Evolutionary conservation across 2,113 vertebrate species (phyloP).

Genomic region (Chunga burmeisteri): DNA sequence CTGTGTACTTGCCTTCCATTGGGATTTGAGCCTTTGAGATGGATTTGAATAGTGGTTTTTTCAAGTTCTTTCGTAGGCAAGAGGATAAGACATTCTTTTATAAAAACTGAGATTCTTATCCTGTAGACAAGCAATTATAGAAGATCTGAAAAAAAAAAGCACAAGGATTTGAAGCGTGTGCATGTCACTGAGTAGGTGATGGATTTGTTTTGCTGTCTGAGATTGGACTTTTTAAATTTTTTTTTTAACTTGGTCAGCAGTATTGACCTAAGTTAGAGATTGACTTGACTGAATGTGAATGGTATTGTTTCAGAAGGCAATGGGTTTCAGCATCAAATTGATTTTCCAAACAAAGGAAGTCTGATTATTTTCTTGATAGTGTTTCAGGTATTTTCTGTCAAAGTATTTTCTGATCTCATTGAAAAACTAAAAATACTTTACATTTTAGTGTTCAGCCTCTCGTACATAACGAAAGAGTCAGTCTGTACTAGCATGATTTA

Average conservation of each 20-base stretch:
- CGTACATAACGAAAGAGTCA: neutral
- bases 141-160: neutral
- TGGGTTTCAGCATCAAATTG: neutral
- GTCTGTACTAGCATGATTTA: neutral
- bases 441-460: neutral
- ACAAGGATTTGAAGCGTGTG: neutral
- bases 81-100: neutral
- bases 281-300: neutral
- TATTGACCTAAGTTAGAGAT: neutral
- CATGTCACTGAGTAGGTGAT: neutral
- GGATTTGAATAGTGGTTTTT: neutral
- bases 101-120: neutral
- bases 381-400: neutral
- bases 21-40: neutral
- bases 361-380: neutral
- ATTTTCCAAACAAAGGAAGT: neutral
- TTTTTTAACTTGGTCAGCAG: neutral
- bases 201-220: neutral
- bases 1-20: neutral
- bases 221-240: neutral
- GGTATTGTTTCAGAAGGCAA: neutral
- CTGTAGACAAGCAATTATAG: neutral
- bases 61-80: neutral
- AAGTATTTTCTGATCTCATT: neutral
- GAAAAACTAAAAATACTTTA: neutral